Conservation (phyloP, 2,888 invertebrate genomes). For the Polydrusus tereticollis region DNA sequence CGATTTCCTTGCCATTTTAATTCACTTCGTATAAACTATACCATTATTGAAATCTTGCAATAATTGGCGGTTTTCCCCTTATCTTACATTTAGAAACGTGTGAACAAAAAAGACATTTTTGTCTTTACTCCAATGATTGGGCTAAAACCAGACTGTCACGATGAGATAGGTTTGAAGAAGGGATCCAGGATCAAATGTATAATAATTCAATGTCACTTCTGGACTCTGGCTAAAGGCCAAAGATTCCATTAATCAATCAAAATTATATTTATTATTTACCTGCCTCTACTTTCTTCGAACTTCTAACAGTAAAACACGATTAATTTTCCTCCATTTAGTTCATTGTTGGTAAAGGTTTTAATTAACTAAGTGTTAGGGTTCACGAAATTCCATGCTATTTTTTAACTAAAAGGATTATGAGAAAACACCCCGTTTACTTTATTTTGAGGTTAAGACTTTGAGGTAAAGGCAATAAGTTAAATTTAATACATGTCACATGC, state of each 20-base stretch:
- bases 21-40: too few relatives aligned
- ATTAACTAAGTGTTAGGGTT: constrained; percentile 31
- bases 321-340: constrained; percentile 19
- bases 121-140: background rate
- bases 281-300: background rate
- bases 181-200: background rate
- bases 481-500: background rate
- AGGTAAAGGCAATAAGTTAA: background rate
- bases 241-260: background rate
- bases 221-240: background rate
- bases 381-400: constrained; percentile 7
- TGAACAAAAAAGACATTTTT: too few relatives aligned
- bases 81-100: too few relatives aligned
- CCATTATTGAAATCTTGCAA: too few relatives aligned
- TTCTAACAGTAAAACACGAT: constrained; percentile 5
- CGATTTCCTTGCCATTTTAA: too few relatives aligned
- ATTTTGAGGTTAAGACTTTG: background rate
- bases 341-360: constrained; percentile 22
- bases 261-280: constrained; percentile 6
- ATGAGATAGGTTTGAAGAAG: background rate
- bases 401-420: background rate
- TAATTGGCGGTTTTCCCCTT: too few relatives aligned
- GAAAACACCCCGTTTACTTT: background rate
- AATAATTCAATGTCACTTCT: background rate
- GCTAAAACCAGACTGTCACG: background rate